Percentiles rank a stretch among this genome's conserved stretches.
phyloP scores from a whole-genome alignment of 2,888 invertebrate species.

The Nudaria mundana region DNA sequence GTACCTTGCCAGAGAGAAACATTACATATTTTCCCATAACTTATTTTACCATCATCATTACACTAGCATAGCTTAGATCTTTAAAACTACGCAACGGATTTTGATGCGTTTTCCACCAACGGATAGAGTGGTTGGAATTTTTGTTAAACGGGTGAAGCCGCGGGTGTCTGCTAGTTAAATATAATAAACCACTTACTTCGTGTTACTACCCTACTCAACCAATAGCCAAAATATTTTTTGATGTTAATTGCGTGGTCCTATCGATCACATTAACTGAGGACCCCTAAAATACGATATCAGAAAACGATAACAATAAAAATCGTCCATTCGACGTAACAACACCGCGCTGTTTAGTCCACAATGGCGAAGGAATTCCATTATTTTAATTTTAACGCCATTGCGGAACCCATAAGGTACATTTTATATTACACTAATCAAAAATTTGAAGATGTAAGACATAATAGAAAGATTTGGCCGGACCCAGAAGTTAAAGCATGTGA shows the following conservation, averaged over 20 bases:
- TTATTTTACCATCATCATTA: no score
- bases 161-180: no score
- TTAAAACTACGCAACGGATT: no score
- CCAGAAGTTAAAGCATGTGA: slow-evolving; percentile 54
- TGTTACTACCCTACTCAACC: no score
- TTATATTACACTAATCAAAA: slow-evolving; percentile 61
- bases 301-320: not conserved
- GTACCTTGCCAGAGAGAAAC: no score
- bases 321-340: not conserved
- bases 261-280: not conserved
- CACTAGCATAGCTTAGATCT: no score
- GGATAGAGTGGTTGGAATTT: no score
- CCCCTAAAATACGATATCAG: not conserved
- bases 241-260: not conserved
- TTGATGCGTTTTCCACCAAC: no score
- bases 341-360: not conserved
- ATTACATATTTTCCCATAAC: no score
- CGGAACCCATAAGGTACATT: slow-evolving; percentile 58
- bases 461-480: slow-evolving; percentile 47
- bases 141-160: no score
- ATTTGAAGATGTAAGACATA: slow-evolving; percentile 56
- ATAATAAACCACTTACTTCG: no score
- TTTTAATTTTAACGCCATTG: slow-evolving; percentile 53
- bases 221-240: no score
- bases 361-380: slow-evolving; percentile 52